Evolutionary conservation across 2,888 invertebrate species (phyloP).

Genomic region (Drosophila melanosoma): DNA sequence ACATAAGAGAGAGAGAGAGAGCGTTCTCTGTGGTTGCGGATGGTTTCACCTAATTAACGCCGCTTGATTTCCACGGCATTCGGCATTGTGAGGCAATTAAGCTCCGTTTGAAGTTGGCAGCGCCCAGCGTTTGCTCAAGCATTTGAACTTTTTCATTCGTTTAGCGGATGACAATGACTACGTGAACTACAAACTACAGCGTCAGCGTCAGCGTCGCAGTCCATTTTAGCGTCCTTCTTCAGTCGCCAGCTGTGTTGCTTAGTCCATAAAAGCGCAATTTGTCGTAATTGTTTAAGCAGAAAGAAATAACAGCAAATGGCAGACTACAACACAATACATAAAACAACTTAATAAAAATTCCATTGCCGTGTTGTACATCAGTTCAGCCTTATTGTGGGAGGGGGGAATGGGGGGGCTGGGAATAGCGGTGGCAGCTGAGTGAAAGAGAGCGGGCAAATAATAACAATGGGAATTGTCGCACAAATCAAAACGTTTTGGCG

Average conservation of each 20-base stretch:
- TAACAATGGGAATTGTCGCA: constrained; percentile 37
- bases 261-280: constrained; percentile 82
- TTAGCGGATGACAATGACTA: background rate
- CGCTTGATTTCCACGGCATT: constrained; percentile 61
- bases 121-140: constrained; percentile 38
- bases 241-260: constrained; percentile 20
- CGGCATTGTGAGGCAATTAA: constrained; percentile 70
- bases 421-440: background rate
- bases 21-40: constrained; percentile 50
- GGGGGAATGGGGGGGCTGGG: background rate
- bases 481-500: constrained; percentile 58
- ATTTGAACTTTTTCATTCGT: background rate
- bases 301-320: constrained; percentile 71
- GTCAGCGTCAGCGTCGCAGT: constrained; percentile 44
- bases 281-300: constrained; percentile 83
- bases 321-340: constrained; percentile 67
- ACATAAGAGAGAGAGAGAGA: constrained; percentile 23
- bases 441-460: constrained; percentile 4
- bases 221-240: constrained; percentile 6
- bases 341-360: constrained; percentile 83
- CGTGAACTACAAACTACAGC: constrained; percentile 1
- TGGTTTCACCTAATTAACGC: constrained; percentile 76
- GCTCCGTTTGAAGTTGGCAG: constrained; percentile 53
- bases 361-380: constrained; percentile 75
- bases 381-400: constrained; percentile 17